phyloP scores from a whole-genome alignment of 2,888 invertebrate species.

The Heliothis peltigera region DNA sequence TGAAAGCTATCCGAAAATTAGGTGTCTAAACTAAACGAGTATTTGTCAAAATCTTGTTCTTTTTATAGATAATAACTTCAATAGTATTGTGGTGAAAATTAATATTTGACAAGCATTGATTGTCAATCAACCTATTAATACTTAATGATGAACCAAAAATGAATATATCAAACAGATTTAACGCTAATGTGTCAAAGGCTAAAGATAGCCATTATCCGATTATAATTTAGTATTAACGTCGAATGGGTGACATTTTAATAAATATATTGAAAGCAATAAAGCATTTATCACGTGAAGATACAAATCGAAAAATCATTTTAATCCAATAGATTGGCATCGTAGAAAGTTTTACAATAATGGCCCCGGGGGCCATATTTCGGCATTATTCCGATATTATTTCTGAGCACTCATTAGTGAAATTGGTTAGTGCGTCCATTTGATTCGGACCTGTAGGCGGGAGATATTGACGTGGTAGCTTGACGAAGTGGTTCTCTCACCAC shows the following conservation, averaged over 20 bases:
- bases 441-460: slow-evolving; percentile 42
- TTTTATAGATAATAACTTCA: no score
- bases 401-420: slow-evolving; percentile 73
- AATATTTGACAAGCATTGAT: no score
- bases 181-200: no score
- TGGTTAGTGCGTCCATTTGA: slow-evolving; percentile 52
- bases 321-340: slow-evolving; percentile 37
- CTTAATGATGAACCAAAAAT: no score
- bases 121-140: no score
- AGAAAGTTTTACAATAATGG: slow-evolving; percentile 54
- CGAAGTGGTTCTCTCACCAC: slow-evolving; percentile 30
- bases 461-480: slow-evolving; percentile 49
- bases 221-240: background rate
- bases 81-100: no score
- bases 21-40: no score
- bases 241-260: background rate
- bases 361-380: slow-evolving; percentile 41
- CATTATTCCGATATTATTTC: slow-evolving; percentile 54
- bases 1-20: no score
- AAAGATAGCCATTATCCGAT: background rate
- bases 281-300: slow-evolving; percentile 25
- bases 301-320: slow-evolving; percentile 34
- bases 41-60: no score
- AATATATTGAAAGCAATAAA: slow-evolving; percentile 4
- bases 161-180: no score